Conservation (phyloP, 1,140 invertebrate genomes). For the Venustaconcha ellipsiformis region DNA sequence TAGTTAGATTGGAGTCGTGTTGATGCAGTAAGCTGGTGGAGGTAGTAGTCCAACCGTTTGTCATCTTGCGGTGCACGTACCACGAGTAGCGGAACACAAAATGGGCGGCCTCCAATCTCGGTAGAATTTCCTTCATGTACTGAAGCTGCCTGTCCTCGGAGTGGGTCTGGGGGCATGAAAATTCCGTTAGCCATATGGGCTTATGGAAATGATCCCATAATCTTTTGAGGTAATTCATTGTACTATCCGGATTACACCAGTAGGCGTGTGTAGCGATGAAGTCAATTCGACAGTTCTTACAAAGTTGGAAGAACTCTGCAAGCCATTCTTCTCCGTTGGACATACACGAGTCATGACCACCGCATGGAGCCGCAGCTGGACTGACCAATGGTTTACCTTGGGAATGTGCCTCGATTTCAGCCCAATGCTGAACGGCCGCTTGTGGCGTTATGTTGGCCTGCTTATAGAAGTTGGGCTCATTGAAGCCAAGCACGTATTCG, state of each 20-base stretch:
- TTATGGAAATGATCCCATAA: slow-evolving; percentile 38
- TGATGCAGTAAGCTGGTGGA: slow-evolving; percentile 24
- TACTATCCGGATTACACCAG: slow-evolving; percentile 33
- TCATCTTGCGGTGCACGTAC: slow-evolving; percentile 4
- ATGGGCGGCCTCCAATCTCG: slow-evolving; percentile 31
- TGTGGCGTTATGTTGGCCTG: slow-evolving; percentile 9
- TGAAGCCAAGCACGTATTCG: slow-evolving; percentile 4
- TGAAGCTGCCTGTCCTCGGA: slow-evolving; percentile 30
- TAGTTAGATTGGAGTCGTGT: slow-evolving; percentile 19
- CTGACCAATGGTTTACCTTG: slow-evolving; percentile 11
- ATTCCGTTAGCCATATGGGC: slow-evolving; percentile 46
- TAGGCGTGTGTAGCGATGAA: slow-evolving; percentile 48
- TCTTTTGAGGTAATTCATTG: slow-evolving; percentile 37
- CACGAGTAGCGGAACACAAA: slow-evolving; percentile 39
- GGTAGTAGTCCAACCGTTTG: slow-evolving; percentile 7
- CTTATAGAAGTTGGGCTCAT: slow-evolving; percentile 13
- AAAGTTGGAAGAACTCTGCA: slow-evolving; percentile 38
- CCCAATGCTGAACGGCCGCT: background rate
- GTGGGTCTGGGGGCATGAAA: slow-evolving; percentile 32
- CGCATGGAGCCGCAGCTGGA: background rate
- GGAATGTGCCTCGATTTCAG: slow-evolving; percentile 7
- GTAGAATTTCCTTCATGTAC: slow-evolving; percentile 40
- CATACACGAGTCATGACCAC: background rate
- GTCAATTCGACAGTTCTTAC: slow-evolving; percentile 35
- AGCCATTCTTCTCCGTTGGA: slow-evolving; percentile 32